Percentiles rank a stretch among this genome's conserved stretches.
These are phyloP conservation scores for Tenebrosternarchus preto DNA, from an alignment of 2,113 vertebrate genomes.

Conservation along the genomic window DNA sequence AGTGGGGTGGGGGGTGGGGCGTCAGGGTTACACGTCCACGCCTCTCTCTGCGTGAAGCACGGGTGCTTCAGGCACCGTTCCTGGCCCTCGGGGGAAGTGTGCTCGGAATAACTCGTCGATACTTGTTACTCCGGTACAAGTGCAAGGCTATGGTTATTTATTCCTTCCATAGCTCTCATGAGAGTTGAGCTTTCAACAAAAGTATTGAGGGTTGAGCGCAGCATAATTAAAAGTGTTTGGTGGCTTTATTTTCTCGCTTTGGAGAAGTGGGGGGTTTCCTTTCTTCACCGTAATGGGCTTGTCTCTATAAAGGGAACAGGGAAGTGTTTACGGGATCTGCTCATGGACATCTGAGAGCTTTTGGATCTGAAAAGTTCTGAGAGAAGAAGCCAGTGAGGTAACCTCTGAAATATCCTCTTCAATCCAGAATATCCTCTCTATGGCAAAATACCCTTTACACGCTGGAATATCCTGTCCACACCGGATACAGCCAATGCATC, in stretches of 20 bases:
- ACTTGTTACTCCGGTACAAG: slow-evolving; percentile 53
- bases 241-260: slow-evolving; percentile 43
- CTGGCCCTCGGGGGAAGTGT: slow-evolving; percentile 49
- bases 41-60: slow-evolving; percentile 35
- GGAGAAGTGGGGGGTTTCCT: background rate
- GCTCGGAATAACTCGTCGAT: slow-evolving; percentile 57
- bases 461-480: slow-evolving; percentile 8
- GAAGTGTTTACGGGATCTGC: background rate
- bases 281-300: slow-evolving; percentile 28
- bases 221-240: slow-evolving; percentile 47
- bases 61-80: slow-evolving; percentile 30
- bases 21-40: no score
- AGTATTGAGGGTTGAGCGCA: slow-evolving; percentile 13
- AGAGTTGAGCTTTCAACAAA: slow-evolving; percentile 32
- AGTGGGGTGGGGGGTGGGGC: no score
- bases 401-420: slow-evolving; percentile 8
- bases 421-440: no score
- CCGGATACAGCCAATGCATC: background rate
- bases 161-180: slow-evolving; percentile 31
- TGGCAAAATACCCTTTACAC: no score
- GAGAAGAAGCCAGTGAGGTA: background rate
- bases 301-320: slow-evolving; percentile 11
- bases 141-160: slow-evolving; percentile 48
- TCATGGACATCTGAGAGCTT: background rate
- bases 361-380: background rate